Conservation (phyloP, 2,888 invertebrate genomes). For the Pediacus dermestoides region DNA sequence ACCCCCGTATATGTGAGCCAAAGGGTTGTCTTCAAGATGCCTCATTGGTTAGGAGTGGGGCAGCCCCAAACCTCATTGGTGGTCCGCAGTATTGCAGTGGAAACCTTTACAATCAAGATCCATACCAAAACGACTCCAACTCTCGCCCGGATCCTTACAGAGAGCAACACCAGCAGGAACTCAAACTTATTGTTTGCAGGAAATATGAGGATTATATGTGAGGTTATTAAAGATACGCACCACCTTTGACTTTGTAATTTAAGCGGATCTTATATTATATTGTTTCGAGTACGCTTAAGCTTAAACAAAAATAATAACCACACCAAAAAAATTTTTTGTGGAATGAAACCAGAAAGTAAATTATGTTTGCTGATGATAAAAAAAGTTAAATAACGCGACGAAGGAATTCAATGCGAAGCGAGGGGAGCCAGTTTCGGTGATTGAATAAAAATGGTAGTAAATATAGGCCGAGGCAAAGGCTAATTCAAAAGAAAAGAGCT, state of each 20-base stretch:
- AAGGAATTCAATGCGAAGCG: too few relatives aligned
- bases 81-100: constrained; percentile 48
- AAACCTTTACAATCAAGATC: constrained; percentile 48
- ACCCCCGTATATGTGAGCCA: constrained; percentile 24
- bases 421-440: too few relatives aligned
- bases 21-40: constrained; percentile 49
- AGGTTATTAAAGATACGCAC: constrained; percentile 39
- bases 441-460: constrained; percentile 30
- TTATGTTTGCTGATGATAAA: too few relatives aligned
- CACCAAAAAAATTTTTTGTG: too few relatives aligned
- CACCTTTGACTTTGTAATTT: constrained; percentile 20
- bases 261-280: constrained; percentile 13
- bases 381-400: too few relatives aligned
- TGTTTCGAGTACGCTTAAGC: too few relatives aligned
- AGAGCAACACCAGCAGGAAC: constrained; percentile 15
- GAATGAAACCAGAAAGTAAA: constrained; percentile 2
- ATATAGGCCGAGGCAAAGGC: constrained; percentile 34
- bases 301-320: too few relatives aligned
- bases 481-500: constrained; percentile 39
- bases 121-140: constrained; percentile 31
- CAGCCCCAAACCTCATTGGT: constrained; percentile 51
- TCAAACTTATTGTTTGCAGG: constrained; percentile 44
- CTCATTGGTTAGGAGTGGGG: constrained; percentile 50
- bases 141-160: constrained; percentile 14
- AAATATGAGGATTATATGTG: constrained; percentile 43